Percentiles rank a stretch among this genome's conserved stretches.
These are phyloP conservation scores for Gallinago jamesoni DNA, from an alignment of 2,113 vertebrate genomes.

Conservation along the genomic window DNA sequence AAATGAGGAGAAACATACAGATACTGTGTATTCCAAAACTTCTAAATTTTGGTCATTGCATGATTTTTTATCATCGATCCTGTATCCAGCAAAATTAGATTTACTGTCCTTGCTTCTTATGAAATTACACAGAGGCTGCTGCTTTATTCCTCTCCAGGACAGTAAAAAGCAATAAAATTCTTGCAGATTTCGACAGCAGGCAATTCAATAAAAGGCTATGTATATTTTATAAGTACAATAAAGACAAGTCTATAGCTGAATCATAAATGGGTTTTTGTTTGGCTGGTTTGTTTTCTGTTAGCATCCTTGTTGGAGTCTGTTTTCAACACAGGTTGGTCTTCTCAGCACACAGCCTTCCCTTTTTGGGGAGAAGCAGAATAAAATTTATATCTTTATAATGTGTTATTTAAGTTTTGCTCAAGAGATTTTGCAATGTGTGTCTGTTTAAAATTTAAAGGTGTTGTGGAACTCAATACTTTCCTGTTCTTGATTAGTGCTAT, in stretches of 20 bases:
- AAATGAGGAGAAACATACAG: neutral
- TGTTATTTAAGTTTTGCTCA: constrained; percentile 73
- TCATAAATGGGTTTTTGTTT: constrained; percentile 48
- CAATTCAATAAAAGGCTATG: constrained; percentile 85
- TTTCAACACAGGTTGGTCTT: constrained; percentile 12
- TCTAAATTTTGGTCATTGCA: constrained; percentile 57
- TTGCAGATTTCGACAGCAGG: constrained; percentile 84
- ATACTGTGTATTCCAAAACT: constrained; percentile 1
- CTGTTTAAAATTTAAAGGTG: constrained; percentile 80
- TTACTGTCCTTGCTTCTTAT: constrained; percentile 80
- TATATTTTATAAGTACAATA: constrained; percentile 90
- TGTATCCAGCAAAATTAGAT: constrained; percentile 81
- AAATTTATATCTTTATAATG: constrained; percentile 72
- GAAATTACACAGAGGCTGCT: constrained; percentile 81
- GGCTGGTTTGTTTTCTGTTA: constrained; percentile 23
- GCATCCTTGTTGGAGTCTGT: neutral
- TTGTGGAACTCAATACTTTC: constrained; percentile 70
- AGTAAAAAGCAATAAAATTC: constrained; percentile 87
- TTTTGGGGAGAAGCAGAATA: constrained; percentile 31
- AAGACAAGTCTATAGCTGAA: constrained; percentile 74
- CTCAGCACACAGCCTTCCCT: neutral
- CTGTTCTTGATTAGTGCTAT: constrained; percentile 72
- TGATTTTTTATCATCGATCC: constrained; percentile 77
- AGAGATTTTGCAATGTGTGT: constrained; percentile 62
- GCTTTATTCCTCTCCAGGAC: constrained; percentile 81